These are phyloP conservation scores for Watsonalla cultraria DNA, from an alignment of 2,888 invertebrate species.

Conservation along the genomic window DNA sequence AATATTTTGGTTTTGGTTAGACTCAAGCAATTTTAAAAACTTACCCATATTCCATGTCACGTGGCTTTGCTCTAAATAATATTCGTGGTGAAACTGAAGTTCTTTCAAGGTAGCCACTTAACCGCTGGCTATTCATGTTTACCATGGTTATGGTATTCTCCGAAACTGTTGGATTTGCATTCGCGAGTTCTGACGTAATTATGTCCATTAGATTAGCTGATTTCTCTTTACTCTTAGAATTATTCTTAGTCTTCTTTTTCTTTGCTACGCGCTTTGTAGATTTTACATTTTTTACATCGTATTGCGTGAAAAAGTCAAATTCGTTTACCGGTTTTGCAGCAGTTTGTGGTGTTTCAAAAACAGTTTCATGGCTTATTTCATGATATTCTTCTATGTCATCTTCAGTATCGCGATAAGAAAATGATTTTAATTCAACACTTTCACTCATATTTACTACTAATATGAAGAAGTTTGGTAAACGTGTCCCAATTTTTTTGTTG, in stretches of 20 bases:
- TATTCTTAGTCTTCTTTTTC: slow-evolving; percentile 39
- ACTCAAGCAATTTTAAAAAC: slow-evolving; percentile 7
- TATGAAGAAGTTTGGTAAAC: not conserved
- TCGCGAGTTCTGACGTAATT: slow-evolving; percentile 47
- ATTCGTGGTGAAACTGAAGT: slow-evolving; percentile 16
- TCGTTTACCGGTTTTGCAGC: slow-evolving; percentile 31
- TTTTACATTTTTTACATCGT: slow-evolving; percentile 35
- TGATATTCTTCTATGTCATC: slow-evolving; percentile 61
- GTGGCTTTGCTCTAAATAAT: slow-evolving; percentile 20
- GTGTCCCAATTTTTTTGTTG: slow-evolving; percentile 13
- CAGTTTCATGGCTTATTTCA: slow-evolving; percentile 45
- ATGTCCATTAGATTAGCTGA: slow-evolving; percentile 50
- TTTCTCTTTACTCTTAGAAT: slow-evolving; percentile 28
- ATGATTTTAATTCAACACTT: slow-evolving; percentile 47
- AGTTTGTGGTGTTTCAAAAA: slow-evolving; percentile 22
- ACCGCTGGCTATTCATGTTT: slow-evolving; percentile 24
- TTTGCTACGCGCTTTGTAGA: slow-evolving; percentile 13
- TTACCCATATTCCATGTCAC: slow-evolving; percentile 51
- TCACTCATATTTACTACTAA: slow-evolving; percentile 39
- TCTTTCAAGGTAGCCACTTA: slow-evolving; percentile 32
- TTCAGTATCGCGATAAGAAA: slow-evolving; percentile 23
- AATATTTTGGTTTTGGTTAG: not conserved
- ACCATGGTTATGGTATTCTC: slow-evolving; percentile 41
- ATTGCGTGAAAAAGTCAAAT: slow-evolving; percentile 55
- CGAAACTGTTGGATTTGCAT: slow-evolving; percentile 29